These are phyloP conservation scores for Plebejus melissa DNA, from an alignment of 2,888 invertebrate species.

Conservation along the genomic window DNA sequence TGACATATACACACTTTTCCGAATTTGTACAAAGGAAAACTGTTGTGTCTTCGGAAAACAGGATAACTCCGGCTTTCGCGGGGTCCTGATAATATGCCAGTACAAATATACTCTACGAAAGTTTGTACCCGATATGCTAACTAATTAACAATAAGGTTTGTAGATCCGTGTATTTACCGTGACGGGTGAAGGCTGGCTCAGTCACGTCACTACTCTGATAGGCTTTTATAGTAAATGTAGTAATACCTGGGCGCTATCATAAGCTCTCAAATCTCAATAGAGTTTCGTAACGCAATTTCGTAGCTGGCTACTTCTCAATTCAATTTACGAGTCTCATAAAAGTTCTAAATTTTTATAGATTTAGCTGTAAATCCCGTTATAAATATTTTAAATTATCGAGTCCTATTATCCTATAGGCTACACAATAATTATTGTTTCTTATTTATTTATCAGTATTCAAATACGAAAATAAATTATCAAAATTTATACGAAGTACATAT, in stretches of 20 bases:
- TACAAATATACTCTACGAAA: not conserved
- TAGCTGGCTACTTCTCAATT: not conserved
- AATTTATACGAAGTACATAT: no score
- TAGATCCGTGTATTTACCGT: not conserved
- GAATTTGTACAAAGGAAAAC: no score
- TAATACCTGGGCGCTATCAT: not conserved
- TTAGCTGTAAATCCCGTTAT: no score
- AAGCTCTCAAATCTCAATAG: not conserved
- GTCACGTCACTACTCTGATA: not conserved
- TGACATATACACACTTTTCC: no score
- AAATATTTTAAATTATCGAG: no score
- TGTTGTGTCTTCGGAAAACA: no score
- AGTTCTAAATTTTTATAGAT: not conserved
- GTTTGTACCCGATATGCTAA: not conserved
- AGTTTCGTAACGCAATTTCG: not conserved
- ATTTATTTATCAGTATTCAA: no score
- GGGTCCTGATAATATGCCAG: no score
- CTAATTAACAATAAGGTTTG: not conserved
- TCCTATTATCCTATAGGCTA: no score
- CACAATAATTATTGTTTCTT: no score
- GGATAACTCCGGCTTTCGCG: no score
- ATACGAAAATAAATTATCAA: no score
- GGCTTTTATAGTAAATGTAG: not conserved
- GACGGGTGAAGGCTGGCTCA: not conserved
- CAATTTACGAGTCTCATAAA: not conserved